Conservation (phyloP, 2,113 vertebrate species). For the Istiophorus platypterus region DNA sequence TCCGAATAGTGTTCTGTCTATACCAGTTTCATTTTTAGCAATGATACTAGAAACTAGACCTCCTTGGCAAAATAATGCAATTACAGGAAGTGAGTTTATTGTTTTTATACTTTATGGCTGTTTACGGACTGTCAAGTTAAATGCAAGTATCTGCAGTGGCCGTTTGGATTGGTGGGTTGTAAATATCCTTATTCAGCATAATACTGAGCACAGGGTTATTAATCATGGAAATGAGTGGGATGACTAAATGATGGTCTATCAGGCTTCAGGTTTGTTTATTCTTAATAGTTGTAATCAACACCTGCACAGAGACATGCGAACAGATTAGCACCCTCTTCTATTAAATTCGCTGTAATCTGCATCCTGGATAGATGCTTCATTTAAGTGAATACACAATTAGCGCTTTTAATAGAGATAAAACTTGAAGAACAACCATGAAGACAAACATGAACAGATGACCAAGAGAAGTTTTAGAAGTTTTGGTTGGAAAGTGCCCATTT, state of each 20-base stretch:
- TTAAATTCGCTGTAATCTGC: conserved; percentile 15
- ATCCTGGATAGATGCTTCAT: conserved; percentile 20
- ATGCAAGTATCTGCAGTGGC: conserved; percentile 30
- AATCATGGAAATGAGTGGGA: conserved; percentile 53
- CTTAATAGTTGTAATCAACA: conserved; percentile 52
- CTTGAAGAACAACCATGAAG: too few species aligned
- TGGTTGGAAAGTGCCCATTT: background rate
- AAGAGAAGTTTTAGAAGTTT: background rate
- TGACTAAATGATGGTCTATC: conserved; percentile 35
- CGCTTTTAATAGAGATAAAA: background rate
- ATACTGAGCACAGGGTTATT: conserved; percentile 39
- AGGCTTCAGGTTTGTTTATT: conserved; percentile 47
- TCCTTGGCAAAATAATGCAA: conserved; percentile 24
- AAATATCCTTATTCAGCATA: conserved; percentile 42
- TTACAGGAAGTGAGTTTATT: conserved; percentile 16
- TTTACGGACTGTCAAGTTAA: conserved; percentile 56
- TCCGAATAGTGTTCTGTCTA: background rate
- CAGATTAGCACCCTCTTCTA: conserved; percentile 38
- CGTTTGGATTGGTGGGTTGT: conserved; percentile 35
- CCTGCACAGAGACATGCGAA: conserved; percentile 25
- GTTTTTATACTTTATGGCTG: conserved; percentile 18
- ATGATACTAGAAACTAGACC: background rate
- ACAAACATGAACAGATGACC: background rate
- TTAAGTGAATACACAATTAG: background rate
- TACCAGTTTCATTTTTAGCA: conserved; percentile 12